phyloP scores from a whole-genome alignment of 64 coral and sea anemone genomes.

The Stichodactyla helianthus region DNA sequence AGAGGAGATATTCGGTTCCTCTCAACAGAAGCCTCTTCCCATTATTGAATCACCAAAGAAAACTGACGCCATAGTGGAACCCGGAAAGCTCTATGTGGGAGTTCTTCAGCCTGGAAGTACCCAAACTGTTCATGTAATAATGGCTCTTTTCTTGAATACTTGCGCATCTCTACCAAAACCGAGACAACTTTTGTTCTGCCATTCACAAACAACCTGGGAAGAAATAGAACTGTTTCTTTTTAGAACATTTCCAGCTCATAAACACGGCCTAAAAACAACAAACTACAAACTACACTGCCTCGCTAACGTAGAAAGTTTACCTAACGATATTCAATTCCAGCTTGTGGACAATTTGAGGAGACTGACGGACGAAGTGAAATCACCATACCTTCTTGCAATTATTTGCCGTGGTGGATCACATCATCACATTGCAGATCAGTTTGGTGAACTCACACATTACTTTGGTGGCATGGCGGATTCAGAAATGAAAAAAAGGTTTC shows the following conservation, averaged over 20 bases:
- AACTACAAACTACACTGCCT: slow-evolving; percentile 81
- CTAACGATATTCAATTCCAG: slow-evolving; percentile 85
- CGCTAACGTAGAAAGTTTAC: slow-evolving; percentile 84
- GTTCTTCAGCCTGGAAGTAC: slow-evolving; percentile 68
- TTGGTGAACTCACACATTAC: slow-evolving; percentile 53
- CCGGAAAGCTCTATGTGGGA: slow-evolving; percentile 71
- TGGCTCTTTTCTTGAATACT: slow-evolving; percentile 68
- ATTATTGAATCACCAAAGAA: neutral
- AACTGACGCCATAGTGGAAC: slow-evolving; percentile 52
- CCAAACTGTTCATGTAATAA: slow-evolving; percentile 70
- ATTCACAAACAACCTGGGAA: slow-evolving; percentile 78
- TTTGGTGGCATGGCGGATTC: slow-evolving; percentile 69
- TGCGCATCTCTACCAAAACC: slow-evolving; percentile 65
- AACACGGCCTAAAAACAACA: neutral
- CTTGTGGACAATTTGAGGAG: slow-evolving; percentile 67
- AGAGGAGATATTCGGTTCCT: slow-evolving; percentile 36
- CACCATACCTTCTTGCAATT: slow-evolving; percentile 54
- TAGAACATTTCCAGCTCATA: slow-evolving; percentile 57
- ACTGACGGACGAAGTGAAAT: neutral
- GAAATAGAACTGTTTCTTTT: slow-evolving; percentile 68
- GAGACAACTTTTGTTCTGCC: slow-evolving; percentile 81
- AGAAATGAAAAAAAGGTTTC: slow-evolving; percentile 48
- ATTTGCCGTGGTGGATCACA: slow-evolving; percentile 87
- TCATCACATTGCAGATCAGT: slow-evolving; percentile 88
- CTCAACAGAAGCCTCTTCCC: neutral